Base-by-base conservation (phyloP, 2,113 vertebrate genomes). In the Plotosus lineatus region DNA sequence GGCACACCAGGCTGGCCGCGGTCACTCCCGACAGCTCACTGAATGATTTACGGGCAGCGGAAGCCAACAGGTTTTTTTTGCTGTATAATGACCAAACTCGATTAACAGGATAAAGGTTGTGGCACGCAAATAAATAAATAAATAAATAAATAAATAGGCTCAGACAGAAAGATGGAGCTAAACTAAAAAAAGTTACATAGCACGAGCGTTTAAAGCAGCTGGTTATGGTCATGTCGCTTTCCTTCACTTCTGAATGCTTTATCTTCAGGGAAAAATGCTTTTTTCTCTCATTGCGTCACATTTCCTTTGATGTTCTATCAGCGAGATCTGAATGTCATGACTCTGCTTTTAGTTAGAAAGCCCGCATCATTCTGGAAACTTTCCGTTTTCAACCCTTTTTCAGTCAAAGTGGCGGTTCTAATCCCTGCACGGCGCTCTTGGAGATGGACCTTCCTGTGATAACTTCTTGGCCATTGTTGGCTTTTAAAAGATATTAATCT, bases 1-100 rank as follows among this genome's bases (percentile, higher is more conserved):
- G 88, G 90, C 90, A 77, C 88, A 88, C 89, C 87, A 87, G 86
- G 85, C 87, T 89, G 89, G 89, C 88, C 88, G 85, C 77, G 77
- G 42, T 87, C 80, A 76, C 50, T 72, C 44, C 40, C 40, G 58
- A 81, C 78, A 78, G 77, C 74, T 83, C 72, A 77, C 77, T 40
- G 48, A 19, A 19, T 53, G 51, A 61, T 85, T 68, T 36, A 53
- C 66, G 79, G 71, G 60, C 26, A 42, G 58, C 33, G 33, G 77
- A 85, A 75, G 61, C 55, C 51, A 44, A 63, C 51, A 19, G 58
- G 48, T 42, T 33, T 72, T 60, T 53, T 36, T 33, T 81, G 42
- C 15, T 31, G n/a, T 63, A 44, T 53, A 31, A 58, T 19, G 61
- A 66, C 6, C 38, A 66, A 66, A 50, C 23, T 36, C 42, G 7